Conservation (phyloP, 2,113 vertebrate genomes). For the Camelus bactrianus region DNA sequence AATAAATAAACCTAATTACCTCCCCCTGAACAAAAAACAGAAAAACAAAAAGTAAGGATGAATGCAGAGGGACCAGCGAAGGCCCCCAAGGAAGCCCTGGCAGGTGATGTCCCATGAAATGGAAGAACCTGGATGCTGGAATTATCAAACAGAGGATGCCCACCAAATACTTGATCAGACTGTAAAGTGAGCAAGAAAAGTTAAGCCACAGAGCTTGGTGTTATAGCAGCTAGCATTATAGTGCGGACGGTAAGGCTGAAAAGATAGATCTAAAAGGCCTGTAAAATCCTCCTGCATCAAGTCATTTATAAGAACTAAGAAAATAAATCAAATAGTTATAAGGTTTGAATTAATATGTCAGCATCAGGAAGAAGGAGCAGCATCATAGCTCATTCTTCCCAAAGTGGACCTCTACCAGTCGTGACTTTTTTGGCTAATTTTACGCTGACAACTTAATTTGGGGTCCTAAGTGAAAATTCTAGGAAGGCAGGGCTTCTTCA, state of each 20-base stretch:
- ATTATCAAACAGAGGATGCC: background rate
- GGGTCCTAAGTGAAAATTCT: background rate
- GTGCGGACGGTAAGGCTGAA: background rate
- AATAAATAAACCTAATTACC: no score
- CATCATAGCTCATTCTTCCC: background rate
- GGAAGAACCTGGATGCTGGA: background rate
- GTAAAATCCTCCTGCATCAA: background rate
- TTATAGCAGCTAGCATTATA: background rate
- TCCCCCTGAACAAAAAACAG: no score
- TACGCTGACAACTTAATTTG: slow-evolving; percentile 36
- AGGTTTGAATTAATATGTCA: background rate
- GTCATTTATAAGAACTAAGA: background rate
- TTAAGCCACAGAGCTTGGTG: background rate
- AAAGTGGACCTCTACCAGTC: background rate
- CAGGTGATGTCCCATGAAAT: background rate
- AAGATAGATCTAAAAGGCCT: background rate
- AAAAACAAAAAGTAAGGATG: no score
- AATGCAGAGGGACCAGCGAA: background rate
- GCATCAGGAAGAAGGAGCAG: background rate
- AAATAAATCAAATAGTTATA: slow-evolving; percentile 10
- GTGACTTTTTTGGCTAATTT: background rate
- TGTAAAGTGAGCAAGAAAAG: background rate
- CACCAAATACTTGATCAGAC: background rate
- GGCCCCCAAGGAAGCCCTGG: background rate
- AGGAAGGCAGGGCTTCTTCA: background rate